Conservation (phyloP, 2,888 invertebrate species). For the Antheraea yamamai region DNA sequence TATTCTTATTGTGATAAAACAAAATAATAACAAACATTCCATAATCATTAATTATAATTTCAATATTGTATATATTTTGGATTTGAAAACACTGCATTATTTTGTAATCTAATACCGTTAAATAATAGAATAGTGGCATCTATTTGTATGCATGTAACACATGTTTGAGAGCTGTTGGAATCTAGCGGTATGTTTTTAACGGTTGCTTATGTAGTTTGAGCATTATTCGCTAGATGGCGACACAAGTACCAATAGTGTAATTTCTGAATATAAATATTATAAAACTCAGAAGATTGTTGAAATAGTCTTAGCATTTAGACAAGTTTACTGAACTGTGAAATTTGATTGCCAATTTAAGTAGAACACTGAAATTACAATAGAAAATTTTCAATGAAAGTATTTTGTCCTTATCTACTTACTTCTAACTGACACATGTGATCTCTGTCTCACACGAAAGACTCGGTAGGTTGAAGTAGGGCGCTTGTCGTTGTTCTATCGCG, state of each 20-base stretch:
- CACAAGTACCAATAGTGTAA: constrained; percentile 5
- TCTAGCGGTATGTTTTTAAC: constrained; percentile 11
- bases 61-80: too few species aligned
- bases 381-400: constrained; percentile 22
- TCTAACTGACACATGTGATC: constrained; percentile 46
- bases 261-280: not conserved
- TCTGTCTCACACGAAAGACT: constrained; percentile 68
- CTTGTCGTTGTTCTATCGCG: constrained; percentile 66
- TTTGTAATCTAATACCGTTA: not conserved
- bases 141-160: not conserved
- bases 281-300: not conserved
- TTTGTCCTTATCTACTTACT: constrained; percentile 48
- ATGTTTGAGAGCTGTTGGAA: not conserved
- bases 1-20: too few species aligned
- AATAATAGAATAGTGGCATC: not conserved
- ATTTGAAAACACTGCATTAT: too few species aligned
- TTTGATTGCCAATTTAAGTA: not conserved
- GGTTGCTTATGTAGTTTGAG: constrained; percentile 25
- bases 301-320: not conserved
- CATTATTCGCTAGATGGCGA: constrained; percentile 34
- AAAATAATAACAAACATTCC: too few species aligned
- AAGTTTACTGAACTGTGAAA: not conserved
- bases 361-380: not conserved
- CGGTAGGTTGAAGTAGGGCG: constrained; percentile 77
- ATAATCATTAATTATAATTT: too few species aligned